phyloP scores from a whole-genome alignment of 2,113 vertebrate species.

The Mus pahari region DNA sequence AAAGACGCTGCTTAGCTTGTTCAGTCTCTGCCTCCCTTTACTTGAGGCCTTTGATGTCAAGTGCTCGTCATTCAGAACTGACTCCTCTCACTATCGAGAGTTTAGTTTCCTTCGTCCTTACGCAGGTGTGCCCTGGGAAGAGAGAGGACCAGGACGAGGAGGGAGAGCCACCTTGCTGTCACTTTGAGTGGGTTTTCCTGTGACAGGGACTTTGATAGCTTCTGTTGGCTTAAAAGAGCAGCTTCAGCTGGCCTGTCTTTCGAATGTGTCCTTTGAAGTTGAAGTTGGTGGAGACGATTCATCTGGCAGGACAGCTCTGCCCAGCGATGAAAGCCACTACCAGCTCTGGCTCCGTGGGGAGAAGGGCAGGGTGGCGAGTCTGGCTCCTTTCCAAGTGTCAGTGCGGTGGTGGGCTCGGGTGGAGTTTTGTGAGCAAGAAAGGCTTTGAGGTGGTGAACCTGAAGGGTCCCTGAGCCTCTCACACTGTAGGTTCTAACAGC shows the following conservation, averaged over 20 bases:
- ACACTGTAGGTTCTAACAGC: rapidly evolving
- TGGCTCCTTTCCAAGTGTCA: background rate
- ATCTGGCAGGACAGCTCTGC: background rate
- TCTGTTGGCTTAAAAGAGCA: background rate
- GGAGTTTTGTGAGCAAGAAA: background rate
- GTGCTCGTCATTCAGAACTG: background rate
- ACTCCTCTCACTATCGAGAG: background rate
- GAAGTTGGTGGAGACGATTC: background rate
- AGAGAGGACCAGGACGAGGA: background rate
- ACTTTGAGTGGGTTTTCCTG: background rate
- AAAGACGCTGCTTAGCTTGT: background rate
- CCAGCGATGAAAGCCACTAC: background rate
- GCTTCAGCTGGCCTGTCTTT: background rate
- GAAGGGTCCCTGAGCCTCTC: background rate
- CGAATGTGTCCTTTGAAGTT: background rate
- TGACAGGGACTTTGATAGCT: slow-evolving; percentile 6
- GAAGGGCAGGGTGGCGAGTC: background rate
- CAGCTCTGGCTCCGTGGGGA: background rate
- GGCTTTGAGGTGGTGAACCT: background rate
- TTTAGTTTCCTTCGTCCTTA: background rate
- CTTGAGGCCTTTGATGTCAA: background rate
- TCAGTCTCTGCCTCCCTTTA: background rate
- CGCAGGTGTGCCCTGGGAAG: background rate
- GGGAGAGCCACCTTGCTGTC: background rate
- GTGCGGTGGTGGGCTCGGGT: background rate